Conservation (phyloP, 2,888 invertebrate genomes). For the Nephrotoma appendiculata region DNA sequence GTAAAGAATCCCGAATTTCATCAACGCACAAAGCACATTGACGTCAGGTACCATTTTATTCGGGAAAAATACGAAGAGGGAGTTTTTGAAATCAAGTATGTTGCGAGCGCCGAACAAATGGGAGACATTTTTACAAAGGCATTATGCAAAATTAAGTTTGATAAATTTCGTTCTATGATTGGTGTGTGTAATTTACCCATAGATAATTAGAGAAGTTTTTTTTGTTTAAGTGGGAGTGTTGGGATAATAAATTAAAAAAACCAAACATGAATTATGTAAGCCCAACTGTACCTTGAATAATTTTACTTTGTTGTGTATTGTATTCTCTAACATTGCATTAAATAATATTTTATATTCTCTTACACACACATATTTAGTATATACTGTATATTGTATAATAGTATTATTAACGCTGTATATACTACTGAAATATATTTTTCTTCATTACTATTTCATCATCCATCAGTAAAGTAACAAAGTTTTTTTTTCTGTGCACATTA, state of each 20-base stretch:
- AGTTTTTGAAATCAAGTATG: slow-evolving; percentile 8
- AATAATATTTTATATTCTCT: too few relatives aligned
- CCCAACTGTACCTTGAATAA: too few relatives aligned
- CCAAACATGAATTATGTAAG: too few relatives aligned
- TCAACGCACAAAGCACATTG: slow-evolving; percentile 11
- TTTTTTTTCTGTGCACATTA: too few relatives aligned
- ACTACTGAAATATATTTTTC: too few relatives aligned
- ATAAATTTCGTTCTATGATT: neutral
- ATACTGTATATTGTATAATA: too few relatives aligned
- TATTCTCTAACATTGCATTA: too few relatives aligned
- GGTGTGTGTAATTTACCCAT: neutral
- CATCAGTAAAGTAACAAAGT: too few relatives aligned
- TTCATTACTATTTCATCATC: too few relatives aligned
- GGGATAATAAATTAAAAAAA: neutral
- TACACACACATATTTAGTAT: too few relatives aligned
- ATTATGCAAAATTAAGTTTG: neutral
- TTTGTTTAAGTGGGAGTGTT: neutral
- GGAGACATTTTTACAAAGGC: slow-evolving; percentile 8
- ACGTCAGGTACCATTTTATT: slow-evolving; percentile 11
- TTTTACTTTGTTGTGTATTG: too few relatives aligned
- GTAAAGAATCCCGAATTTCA: slow-evolving; percentile 12
- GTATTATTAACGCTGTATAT: too few relatives aligned
- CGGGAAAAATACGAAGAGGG: slow-evolving; percentile 8
- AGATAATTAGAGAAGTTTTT: neutral
- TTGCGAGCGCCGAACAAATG: slow-evolving; percentile 5